Evolutionary conservation across 2,888 invertebrate species (phyloP).

Genomic region (Drosophila lacicola): DNA sequence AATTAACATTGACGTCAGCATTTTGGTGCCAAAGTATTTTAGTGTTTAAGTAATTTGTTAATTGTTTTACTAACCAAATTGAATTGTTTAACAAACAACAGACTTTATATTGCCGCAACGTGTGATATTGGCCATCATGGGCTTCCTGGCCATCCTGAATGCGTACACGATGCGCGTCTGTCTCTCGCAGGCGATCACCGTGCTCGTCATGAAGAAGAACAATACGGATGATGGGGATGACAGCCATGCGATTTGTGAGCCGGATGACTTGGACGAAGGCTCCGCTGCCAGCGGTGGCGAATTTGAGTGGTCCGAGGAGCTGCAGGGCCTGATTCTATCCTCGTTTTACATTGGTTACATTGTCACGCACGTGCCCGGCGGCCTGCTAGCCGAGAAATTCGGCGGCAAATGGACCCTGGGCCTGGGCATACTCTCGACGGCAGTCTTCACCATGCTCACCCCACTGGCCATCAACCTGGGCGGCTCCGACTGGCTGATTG

Average conservation of each 20-base stretch:
- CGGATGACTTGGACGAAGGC: constrained; percentile 66
- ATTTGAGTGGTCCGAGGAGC: constrained; percentile 89
- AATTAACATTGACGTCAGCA: constrained; percentile 45
- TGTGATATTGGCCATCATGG: constrained; percentile 90
- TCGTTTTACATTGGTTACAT: constrained; percentile 95
- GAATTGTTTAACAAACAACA: constrained; percentile 37
- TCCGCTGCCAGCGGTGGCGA: constrained; percentile 53
- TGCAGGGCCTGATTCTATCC: constrained; percentile 91
- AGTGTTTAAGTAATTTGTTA: constrained; percentile 11
- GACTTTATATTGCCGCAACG: constrained; percentile 86
- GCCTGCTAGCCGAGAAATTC: constrained; percentile 91
- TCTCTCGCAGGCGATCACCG: constrained; percentile 90
- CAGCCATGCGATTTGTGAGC: constrained; percentile 64
- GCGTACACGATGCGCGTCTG: constrained; percentile 92
- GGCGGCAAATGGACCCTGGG: constrained; percentile 95
- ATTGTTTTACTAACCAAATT: constrained; percentile 4
- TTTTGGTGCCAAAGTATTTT: background rate
- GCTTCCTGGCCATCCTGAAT: constrained; percentile 89
- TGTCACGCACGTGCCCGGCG: constrained; percentile 93
- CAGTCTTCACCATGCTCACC: constrained; percentile 92
- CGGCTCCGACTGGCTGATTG: constrained; percentile 90
- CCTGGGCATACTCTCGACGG: constrained; percentile 92
- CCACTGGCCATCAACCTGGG: constrained; percentile 89
- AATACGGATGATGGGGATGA: constrained; percentile 49
- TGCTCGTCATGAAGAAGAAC: constrained; percentile 87